Conservation (phyloP, 2,797 vertebrate species). For the Harpagifer antarcticus region DNA sequence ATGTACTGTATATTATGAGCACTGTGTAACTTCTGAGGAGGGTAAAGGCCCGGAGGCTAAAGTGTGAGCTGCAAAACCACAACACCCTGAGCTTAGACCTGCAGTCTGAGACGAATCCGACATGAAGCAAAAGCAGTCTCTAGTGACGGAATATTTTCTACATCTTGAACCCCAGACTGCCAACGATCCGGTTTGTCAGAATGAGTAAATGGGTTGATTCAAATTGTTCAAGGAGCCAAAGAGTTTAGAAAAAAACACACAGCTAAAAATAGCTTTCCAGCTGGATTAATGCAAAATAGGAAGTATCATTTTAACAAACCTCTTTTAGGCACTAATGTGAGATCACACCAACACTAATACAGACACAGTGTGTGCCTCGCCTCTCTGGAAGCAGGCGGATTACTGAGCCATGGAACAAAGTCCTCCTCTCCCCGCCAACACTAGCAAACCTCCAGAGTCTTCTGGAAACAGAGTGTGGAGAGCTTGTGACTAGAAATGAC, state of each 20-base stretch:
- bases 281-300: constrained; percentile 30
- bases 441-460: constrained; percentile 64
- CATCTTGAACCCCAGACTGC: background rate
- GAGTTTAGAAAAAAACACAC: background rate
- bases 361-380: constrained; percentile 36
- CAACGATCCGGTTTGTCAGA: background rate
- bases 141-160: background rate
- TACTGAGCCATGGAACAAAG: constrained; percentile 68
- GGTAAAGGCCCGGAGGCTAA: constrained; percentile 32
- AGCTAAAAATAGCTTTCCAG: constrained; percentile 5
- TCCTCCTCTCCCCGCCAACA: constrained; percentile 48
- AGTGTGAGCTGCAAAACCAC: constrained; percentile 33
- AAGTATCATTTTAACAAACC: constrained; percentile 27
- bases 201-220: constrained; percentile 31
- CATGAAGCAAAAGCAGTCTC: constrained; percentile 16
- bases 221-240: constrained; percentile 33
- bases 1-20: constrained; percentile 20
- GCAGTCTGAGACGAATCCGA: constrained; percentile 29
- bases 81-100: constrained; percentile 41
- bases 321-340: constrained; percentile 33
- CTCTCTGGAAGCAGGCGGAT: constrained; percentile 54
- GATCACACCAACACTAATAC: constrained; percentile 46
- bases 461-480: constrained; percentile 54
- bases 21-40: constrained; percentile 23
- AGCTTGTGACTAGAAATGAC: constrained; percentile 77